phyloP scores from a whole-genome alignment of 2,113 vertebrate genomes.

The Xenopus tropicalis region UCB_Xtro_10.0 CM004445.2:37143501-37144000 shows the following conservation, averaged over 20 bases:
- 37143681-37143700: background rate
- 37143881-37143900: no score
- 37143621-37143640: no score
- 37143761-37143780: background rate
- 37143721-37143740: background rate
- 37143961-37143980: no score
- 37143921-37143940: fast-evolving
- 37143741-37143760: background rate
- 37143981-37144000: no score
- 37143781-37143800: background rate
- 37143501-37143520: no score
- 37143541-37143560: no score
- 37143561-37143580: no score
- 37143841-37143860: background rate
- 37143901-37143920: background rate
- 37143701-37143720: background rate
- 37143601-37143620: no score
- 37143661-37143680: background rate
- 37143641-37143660: background rate
- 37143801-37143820: background rate
- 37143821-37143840: slow-evolving; percentile 4
- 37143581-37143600: no score
- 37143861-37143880: no score
- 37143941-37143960: background rate
- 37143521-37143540: no score